These are phyloP conservation scores for Phocides pigmalion DNA, from an alignment of 1,140 invertebrate species.

Conservation along the genomic window DNA sequence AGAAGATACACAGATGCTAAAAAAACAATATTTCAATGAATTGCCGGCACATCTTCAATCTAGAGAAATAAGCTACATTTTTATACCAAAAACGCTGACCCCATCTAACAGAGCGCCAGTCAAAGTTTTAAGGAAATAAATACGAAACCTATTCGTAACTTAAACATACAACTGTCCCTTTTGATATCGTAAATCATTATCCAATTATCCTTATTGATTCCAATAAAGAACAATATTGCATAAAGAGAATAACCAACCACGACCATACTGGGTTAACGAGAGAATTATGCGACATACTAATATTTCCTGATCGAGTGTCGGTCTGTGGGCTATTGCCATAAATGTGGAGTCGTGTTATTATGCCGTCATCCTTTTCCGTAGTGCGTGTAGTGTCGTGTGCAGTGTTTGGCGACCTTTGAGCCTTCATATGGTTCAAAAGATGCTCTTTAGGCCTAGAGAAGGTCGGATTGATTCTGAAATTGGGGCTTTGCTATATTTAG, in stretches of 20 bases:
- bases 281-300: constrained; percentile 6
- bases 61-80: no score
- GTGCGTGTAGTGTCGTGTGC: constrained; percentile 5
- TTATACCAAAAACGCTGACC: no score
- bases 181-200: background rate
- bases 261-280: constrained; percentile 4
- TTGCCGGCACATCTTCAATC: no score
- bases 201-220: background rate
- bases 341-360: background rate
- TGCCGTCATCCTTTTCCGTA: constrained; percentile 5
- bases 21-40: no score
- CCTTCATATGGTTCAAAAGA: no score
- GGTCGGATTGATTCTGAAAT: background rate
- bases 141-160: no score
- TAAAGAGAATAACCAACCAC: background rate
- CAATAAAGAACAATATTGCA: constrained; percentile 8
- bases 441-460: no score
- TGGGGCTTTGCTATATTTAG: no score
- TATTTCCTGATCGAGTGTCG: constrained; percentile 4
- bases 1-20: no score
- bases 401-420: background rate
- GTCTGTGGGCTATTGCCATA: constrained; percentile 1
- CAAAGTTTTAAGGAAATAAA: no score
- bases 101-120: no score
- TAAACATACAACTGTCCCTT: background rate